Base-by-base conservation (phyloP, 2,888 invertebrate genomes). In the Unio pictorum region DNA sequence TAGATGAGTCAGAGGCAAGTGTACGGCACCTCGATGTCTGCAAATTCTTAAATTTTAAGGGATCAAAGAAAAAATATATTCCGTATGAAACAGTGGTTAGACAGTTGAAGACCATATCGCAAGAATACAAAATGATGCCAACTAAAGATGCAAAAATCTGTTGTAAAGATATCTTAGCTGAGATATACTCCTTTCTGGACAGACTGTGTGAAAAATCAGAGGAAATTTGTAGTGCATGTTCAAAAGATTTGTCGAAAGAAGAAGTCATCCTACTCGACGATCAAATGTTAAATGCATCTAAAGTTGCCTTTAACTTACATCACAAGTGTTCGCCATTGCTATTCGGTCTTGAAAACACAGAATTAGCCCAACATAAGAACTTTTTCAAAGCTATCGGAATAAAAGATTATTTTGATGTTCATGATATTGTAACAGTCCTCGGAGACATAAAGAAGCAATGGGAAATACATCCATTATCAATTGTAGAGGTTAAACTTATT, bases 241-340 rank as follows among this genome's bases (percentile, higher is more conserved):
- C 28, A 66, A 28, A 57, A 62, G 23, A n/a, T 34, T 11, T 56
- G 64, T 20, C 66, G 64, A 55, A 65, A 45, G 15, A 59, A 60
- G n/a, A 61, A 26, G 45, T 74, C 17, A 56, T 81, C 54, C 18
- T 68, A 20, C 59, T 76, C 23, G 74, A 60, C 1, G 58, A 65
- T 4, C 45, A 66, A 11, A 26, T 76, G 45, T 30, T 71, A 18
- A 3, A 28, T 15, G 64, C 69, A 15, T 8, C 23, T 26, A 72
- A 61, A 11, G 74, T 76, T 23, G 74, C 66, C 45, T 66, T 68
- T 20, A 59, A 56, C 23, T n/a, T 74, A 1, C 55, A 61, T 8
- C 18, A 66, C 26, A 60, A 74, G 34, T 72, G 72, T 55, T 26
- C 23, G 18, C 76, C 76, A 23, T 26, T 61, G 20, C 56, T 76